Conservation (phyloP, 2,113 vertebrate genomes). For the Grus americana region DNA sequence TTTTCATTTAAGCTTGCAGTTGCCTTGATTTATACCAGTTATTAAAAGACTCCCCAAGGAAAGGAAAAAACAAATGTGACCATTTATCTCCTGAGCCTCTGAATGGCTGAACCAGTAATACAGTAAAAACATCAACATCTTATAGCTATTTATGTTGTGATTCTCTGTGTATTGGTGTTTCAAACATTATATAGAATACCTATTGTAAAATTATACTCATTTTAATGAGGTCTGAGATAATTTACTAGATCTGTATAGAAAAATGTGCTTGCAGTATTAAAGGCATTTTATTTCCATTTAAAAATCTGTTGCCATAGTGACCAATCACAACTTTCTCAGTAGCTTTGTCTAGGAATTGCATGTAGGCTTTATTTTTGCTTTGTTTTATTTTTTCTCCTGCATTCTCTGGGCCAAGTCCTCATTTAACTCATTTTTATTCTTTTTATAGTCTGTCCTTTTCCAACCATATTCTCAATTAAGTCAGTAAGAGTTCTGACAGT, state of each 20-base stretch:
- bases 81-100: neutral
- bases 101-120: neutral
- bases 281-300: slow-evolving; percentile 50
- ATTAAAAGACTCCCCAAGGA: slow-evolving; percentile 7
- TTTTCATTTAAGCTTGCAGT: neutral
- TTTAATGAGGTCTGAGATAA: neutral
- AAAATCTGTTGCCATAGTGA: slow-evolving; percentile 63
- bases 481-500: neutral
- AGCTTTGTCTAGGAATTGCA: slow-evolving; percentile 29
- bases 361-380: slow-evolving; percentile 5
- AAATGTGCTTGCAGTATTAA: slow-evolving; percentile 10
- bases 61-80: neutral
- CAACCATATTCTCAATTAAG: neutral
- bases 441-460: slow-evolving; percentile 1
- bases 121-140: neutral
- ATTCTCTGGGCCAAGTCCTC: neutral
- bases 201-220: neutral
- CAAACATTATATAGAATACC: neutral
- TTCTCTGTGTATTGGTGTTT: neutral
- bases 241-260: neutral
- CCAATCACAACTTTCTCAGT: slow-evolving; percentile 27
- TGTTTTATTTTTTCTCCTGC: neutral
- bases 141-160: neutral
- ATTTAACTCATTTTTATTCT: slow-evolving; percentile 3
- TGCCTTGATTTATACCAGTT: neutral